These are phyloP conservation scores for Ahaetulla prasina DNA, from an alignment of 2,113 vertebrate species.

Conservation along the genomic window DNA sequence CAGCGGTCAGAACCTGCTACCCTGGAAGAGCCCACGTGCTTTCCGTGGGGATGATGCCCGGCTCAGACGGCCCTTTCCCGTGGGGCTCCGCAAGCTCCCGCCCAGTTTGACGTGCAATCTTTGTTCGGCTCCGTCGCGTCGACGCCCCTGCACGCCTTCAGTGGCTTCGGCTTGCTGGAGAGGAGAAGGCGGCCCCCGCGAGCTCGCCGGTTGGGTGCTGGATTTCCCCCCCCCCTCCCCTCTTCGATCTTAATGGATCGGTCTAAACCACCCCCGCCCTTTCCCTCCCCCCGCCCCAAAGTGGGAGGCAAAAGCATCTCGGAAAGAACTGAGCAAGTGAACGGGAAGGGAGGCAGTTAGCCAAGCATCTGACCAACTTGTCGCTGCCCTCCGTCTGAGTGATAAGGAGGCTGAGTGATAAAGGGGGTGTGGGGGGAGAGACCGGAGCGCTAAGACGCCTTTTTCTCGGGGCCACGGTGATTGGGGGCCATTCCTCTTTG, in stretches of 20 bases:
- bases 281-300: not conserved
- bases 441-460: not conserved
- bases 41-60: not conserved
- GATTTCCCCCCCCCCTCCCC: constrained; percentile 17
- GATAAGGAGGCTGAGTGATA: not conserved
- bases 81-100: constrained; percentile 9
- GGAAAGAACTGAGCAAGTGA: not conserved
- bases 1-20: constrained; percentile 17
- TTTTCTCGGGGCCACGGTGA: not conserved
- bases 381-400: not conserved
- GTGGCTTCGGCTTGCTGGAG: constrained; percentile 32
- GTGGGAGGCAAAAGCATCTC: not conserved
- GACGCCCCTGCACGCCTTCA: constrained; percentile 46
- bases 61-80: constrained; percentile 11
- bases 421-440: not conserved
- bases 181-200: not conserved
- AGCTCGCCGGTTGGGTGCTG: constrained; percentile 17
- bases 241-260: not conserved
- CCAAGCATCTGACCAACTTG: not conserved
- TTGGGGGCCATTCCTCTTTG: not conserved
- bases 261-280: not conserved
- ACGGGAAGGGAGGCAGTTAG: no score
- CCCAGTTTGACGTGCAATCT: not conserved
- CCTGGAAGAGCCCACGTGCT: constrained; percentile 64
- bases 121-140: not conserved